phyloP scores from a whole-genome alignment of 37 sponge, comb jelly and placozoan genomes.

The Bolinopsis microptera region DNA sequence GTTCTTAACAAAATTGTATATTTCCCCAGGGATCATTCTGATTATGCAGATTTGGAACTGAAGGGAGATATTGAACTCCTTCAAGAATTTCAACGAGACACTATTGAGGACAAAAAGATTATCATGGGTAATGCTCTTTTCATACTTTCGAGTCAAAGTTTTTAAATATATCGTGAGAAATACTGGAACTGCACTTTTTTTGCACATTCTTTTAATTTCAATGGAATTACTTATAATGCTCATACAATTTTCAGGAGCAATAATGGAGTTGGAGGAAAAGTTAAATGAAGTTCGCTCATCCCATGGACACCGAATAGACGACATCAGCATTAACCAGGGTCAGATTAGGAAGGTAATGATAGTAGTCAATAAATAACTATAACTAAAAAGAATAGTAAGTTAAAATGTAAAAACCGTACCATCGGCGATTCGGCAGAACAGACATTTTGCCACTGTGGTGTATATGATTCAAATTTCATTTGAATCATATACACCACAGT shows the following conservation, averaged over 20 bases:
- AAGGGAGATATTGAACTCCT: conserved; percentile 9
- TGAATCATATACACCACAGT: no score
- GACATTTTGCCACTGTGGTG: no score
- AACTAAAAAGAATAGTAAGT: not conserved
- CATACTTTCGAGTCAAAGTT: no score
- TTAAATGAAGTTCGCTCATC: not conserved
- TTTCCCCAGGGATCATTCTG: not conserved
- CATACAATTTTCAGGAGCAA: not conserved
- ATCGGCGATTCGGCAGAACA: no score
- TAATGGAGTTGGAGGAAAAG: conserved; percentile 30
- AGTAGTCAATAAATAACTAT: not conserved
- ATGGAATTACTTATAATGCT: no score
- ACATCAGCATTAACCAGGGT: not conserved
- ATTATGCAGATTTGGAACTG: not conserved
- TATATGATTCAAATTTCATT: no score
- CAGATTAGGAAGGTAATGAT: not conserved
- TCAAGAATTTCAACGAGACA: conserved; percentile 4
- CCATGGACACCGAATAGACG: not conserved
- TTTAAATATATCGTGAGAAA: no score
- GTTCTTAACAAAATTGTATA: no score
- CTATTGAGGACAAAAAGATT: conserved; percentile 28
- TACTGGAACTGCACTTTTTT: no score
- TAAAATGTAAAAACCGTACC: no score
- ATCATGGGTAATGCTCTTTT: conserved; percentile 29
- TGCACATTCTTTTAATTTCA: no score